These are phyloP conservation scores for Oreochromis aureus DNA, from an alignment of 2,113 vertebrate species.

Conservation along the genomic window DNA sequence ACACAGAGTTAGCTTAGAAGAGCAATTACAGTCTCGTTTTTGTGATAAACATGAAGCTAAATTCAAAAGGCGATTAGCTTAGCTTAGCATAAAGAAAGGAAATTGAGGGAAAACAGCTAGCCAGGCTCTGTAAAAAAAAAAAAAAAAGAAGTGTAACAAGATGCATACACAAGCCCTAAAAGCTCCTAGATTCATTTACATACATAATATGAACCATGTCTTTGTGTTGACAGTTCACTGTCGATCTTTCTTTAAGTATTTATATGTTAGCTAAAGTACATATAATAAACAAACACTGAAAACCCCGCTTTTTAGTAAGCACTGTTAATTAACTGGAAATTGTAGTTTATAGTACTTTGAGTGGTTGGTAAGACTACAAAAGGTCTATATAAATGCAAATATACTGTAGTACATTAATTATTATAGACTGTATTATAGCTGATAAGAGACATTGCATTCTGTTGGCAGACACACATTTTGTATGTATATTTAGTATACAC, in stretches of 20 bases:
- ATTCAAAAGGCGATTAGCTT: not conserved
- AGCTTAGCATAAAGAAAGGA: not conserved
- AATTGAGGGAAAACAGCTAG: not conserved
- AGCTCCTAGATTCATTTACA: no score
- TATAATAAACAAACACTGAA: not conserved
- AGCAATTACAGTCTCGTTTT: not conserved
- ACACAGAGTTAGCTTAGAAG: not conserved
- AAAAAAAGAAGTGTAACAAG: no score
- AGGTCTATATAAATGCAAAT: not conserved
- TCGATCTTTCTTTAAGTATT: no score
- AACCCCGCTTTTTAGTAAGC: rapidly evolving
- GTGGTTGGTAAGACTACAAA: not conserved
- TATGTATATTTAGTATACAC: not conserved
- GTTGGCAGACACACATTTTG: not conserved
- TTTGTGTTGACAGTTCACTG: no score
- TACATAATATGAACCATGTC: no score
- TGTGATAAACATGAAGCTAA: not conserved
- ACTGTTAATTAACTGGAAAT: not conserved
- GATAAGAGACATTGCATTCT: not conserved
- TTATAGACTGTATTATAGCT: not conserved
- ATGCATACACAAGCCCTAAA: no score
- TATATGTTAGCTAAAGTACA: no score
- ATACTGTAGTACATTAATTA: not conserved
- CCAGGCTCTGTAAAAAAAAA: not conserved
- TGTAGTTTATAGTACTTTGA: not conserved